Percentiles rank a stretch among this genome's conserved stretches.
phyloP scores from a whole-genome alignment of 2,797 vertebrate species.

The Dipus sagitta region DNA sequence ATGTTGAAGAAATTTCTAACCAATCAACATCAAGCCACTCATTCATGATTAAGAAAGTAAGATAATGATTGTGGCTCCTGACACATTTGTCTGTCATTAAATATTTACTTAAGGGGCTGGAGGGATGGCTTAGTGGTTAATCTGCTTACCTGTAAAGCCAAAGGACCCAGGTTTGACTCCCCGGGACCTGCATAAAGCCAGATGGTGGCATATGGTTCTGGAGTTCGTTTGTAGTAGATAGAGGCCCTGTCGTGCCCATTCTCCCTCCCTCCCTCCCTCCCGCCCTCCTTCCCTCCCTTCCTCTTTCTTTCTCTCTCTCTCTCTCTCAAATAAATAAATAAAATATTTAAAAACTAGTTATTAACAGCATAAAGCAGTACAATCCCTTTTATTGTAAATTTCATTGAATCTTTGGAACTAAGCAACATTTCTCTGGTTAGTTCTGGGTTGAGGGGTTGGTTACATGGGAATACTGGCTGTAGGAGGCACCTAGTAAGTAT shows the following conservation, averaged over 20 bases:
- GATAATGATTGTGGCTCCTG: neutral
- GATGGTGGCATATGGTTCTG: too few relatives aligned
- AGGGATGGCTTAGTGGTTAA: too few relatives aligned
- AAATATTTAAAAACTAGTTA: too few relatives aligned
- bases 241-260: too few relatives aligned
- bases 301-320: too few relatives aligned
- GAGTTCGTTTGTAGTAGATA: too few relatives aligned
- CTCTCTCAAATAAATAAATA: too few relatives aligned
- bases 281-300: too few relatives aligned
- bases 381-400: neutral
- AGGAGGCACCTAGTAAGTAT: neutral
- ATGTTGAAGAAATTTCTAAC: neutral
- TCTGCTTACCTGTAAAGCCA: too few relatives aligned
- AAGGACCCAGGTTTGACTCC: too few relatives aligned
- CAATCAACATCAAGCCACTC: neutral
- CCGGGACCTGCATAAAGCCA: too few relatives aligned
- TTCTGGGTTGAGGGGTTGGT: neutral
- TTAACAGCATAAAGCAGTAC: neutral
- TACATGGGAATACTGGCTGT: neutral
- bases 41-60: neutral
- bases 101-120: neutral
- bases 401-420: neutral
- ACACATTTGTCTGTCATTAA: neutral
- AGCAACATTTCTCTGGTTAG: neutral
- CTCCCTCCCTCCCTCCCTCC: too few relatives aligned